Percentiles rank a stretch among this genome's conserved stretches.
phyloP scores from a whole-genome alignment of 1,140 invertebrate genomes.

The Heterodera schachtii region DNA sequence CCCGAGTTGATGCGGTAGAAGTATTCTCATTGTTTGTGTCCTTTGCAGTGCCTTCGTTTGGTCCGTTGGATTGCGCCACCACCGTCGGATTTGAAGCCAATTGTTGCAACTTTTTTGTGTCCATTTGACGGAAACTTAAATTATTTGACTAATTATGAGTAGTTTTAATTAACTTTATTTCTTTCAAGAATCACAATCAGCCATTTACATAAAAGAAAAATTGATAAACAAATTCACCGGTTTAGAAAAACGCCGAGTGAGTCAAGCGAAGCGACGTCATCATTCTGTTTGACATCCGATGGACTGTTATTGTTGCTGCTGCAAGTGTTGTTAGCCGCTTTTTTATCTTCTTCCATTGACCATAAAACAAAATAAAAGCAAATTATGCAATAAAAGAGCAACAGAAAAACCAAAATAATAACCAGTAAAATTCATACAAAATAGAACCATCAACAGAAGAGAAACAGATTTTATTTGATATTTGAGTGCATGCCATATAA shows the following conservation, averaged over 20 bases:
- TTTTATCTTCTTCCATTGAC: background rate
- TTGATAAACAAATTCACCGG: background rate
- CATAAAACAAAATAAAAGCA: too few species aligned
- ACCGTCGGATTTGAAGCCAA: constrained; percentile 15
- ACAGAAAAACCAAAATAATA: too few species aligned
- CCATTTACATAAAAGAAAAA: background rate
- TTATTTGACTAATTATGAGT: too few species aligned
- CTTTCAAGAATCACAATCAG: background rate
- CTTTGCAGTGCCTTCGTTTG: background rate
- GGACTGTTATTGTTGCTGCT: background rate
- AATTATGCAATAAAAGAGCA: too few species aligned
- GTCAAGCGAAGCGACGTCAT: background rate
- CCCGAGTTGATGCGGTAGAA: background rate
- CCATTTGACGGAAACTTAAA: constrained; percentile 25
- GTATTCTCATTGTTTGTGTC: background rate
- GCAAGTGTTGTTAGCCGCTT: background rate
- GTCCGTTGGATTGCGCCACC: background rate
- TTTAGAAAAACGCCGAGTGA: background rate
- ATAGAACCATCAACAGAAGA: too few species aligned
- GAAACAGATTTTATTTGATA: too few species aligned
- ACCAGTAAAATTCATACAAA: too few species aligned
- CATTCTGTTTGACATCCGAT: background rate
- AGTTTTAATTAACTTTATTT: too few species aligned
- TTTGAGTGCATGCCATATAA: too few species aligned
- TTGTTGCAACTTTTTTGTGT: constrained; percentile 11